phyloP scores from a whole-genome alignment of 2,113 vertebrate species.

The Phainopepla nitens region DNA sequence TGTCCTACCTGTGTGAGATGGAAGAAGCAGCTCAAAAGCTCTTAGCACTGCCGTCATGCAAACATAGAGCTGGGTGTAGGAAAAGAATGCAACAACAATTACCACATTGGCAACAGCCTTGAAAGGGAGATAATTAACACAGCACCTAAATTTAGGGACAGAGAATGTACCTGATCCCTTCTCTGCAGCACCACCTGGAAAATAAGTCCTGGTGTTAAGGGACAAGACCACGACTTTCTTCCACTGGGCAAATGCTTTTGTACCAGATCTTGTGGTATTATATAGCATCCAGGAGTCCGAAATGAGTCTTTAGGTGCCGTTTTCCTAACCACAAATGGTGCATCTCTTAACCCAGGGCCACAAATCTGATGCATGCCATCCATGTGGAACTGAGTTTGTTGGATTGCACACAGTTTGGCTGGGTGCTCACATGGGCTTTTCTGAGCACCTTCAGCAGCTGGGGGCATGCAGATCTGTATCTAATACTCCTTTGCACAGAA shows the following conservation, averaged over 20 bases:
- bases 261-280: not conserved
- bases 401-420: accelerated
- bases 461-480: not conserved
- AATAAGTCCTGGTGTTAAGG: not conserved
- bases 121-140: not conserved
- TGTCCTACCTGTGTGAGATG: not conserved
- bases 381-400: not conserved
- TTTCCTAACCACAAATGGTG: accelerated
- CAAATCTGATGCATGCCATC: not conserved
- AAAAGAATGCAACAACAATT: not conserved
- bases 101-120: not conserved
- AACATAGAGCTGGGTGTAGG: not conserved
- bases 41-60: not conserved
- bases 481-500: not conserved
- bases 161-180: not conserved
- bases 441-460: not conserved
- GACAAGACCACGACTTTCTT: not conserved
- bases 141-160: not conserved
- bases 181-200: not conserved
- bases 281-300: accelerated
- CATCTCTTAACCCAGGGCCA: not conserved
- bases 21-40: not conserved
- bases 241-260: not conserved
- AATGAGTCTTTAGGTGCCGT: not conserved
- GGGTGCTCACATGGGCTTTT: not conserved